Conservation (phyloP, 2,888 invertebrate genomes). For the Neocrepidodera transversa region DNA sequence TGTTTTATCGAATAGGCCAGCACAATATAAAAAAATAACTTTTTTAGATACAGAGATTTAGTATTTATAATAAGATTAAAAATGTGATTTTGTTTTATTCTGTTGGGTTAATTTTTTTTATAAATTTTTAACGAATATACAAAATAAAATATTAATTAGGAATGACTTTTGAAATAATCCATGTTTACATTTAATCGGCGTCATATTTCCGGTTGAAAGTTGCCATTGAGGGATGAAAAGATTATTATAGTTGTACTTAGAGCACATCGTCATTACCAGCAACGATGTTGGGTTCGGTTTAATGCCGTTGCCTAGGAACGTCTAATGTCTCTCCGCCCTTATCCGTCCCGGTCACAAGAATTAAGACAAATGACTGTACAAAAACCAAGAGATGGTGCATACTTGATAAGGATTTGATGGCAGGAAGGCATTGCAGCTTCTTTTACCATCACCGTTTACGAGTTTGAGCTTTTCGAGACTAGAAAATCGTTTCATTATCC, state of each 20-base stretch:
- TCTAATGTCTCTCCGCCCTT: slow-evolving; percentile 43
- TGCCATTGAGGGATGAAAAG: slow-evolving; percentile 16
- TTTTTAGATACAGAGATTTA: too few species aligned
- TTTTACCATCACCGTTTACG: slow-evolving; percentile 17
- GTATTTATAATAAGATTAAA: too few species aligned
- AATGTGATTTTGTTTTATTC: too few species aligned
- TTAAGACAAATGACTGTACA: slow-evolving; percentile 50
- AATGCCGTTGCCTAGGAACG: slow-evolving; percentile 45
- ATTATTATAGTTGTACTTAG: slow-evolving; percentile 26
- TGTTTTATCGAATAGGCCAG: slow-evolving; percentile 23
- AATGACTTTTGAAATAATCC: too few species aligned
- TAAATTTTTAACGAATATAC: too few species aligned
- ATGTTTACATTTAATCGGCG: too few species aligned
- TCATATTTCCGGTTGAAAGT: slow-evolving; percentile 1
- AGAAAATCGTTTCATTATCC: too few species aligned
- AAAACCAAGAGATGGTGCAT: slow-evolving; percentile 49
- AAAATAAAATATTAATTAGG: too few species aligned
- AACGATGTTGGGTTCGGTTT: slow-evolving; percentile 32
- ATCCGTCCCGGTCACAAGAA: slow-evolving; percentile 46
- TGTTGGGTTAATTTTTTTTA: too few species aligned
- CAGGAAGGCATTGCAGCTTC: slow-evolving; percentile 39
- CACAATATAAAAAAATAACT: too few species aligned
- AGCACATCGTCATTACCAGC: slow-evolving; percentile 31
- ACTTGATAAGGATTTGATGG: slow-evolving; percentile 50
- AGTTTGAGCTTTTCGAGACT: neutral